Evolutionary conservation across 2,797 vertebrate genomes (phyloP).

Genomic region (Gallirallus australis): DNA sequence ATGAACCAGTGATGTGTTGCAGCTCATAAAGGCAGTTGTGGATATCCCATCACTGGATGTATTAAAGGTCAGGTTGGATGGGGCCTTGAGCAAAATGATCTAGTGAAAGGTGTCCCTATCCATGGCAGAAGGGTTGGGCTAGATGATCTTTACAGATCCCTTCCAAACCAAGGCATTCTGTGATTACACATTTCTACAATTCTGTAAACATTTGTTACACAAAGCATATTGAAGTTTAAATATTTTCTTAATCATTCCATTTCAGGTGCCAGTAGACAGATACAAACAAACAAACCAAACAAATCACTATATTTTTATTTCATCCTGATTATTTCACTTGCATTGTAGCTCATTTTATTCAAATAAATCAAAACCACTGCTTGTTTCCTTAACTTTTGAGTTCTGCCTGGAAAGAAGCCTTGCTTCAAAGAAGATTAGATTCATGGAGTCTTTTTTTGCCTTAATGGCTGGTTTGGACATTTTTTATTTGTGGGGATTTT

Average conservation of each 20-base stretch:
- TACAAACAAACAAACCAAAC: neutral
- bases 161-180: neutral
- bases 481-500: neutral
- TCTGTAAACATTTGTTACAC: neutral
- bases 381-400: neutral
- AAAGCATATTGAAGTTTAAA: neutral
- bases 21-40: neutral
- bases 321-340: neutral
- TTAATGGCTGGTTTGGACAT: neutral
- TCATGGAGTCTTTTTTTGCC: neutral
- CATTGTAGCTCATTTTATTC: neutral
- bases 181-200: neutral
- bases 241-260: neutral
- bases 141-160: neutral
- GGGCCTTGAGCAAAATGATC: neutral
- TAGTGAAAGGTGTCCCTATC: neutral
- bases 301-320: neutral
- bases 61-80: neutral
- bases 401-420: neutral
- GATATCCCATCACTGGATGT: rapidly evolving
- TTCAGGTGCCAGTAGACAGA: neutral
- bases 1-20: no score
- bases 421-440: neutral
- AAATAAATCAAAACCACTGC: neutral
- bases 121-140: neutral